A percentile compares a stretch with the other conserved stretches of the same genome.
phyloP scores from a whole-genome alignment of 2,113 vertebrate genomes.

The Pitta sordida region DNA sequence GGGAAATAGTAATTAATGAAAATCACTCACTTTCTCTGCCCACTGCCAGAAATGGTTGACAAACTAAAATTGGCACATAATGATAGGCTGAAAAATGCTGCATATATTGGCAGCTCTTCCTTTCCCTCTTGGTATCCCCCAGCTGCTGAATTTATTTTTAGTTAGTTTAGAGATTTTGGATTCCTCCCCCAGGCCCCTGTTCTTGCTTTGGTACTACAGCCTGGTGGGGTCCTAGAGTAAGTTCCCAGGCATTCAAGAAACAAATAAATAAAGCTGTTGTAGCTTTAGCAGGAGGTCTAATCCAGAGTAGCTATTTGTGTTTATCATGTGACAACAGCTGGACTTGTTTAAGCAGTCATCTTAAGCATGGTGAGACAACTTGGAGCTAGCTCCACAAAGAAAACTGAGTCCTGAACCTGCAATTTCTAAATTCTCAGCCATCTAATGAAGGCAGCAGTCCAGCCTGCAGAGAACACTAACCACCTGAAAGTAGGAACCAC shows the following conservation, averaged over 20 bases:
- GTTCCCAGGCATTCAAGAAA: not conserved
- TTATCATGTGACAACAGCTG: not conserved
- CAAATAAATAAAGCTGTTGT: not conserved
- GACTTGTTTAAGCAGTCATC: not conserved
- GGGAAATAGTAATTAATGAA: conserved; percentile 41
- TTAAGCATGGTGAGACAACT: not conserved
- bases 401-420: not conserved
- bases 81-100: conserved; percentile 9
- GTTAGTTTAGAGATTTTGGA: not conserved
- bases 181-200: not conserved
- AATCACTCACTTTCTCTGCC: not conserved
- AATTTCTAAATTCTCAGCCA: not conserved
- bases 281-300: not conserved
- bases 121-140: not conserved
- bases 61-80: conserved; percentile 38
- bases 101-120: conserved; percentile 7
- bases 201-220: not conserved
- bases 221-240: not conserved
- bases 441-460: not conserved
- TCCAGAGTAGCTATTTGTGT: not conserved
- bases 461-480: not conserved
- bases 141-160: conserved; percentile 31
- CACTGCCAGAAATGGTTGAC: not conserved
- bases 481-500: not conserved
- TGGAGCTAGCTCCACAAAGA: not conserved